Percentiles rank a stretch among this genome's conserved stretches.
These are phyloP conservation scores for Bradypodion pumilum DNA, from an alignment of 2,797 vertebrate species.

Conservation along the genomic window DNA sequence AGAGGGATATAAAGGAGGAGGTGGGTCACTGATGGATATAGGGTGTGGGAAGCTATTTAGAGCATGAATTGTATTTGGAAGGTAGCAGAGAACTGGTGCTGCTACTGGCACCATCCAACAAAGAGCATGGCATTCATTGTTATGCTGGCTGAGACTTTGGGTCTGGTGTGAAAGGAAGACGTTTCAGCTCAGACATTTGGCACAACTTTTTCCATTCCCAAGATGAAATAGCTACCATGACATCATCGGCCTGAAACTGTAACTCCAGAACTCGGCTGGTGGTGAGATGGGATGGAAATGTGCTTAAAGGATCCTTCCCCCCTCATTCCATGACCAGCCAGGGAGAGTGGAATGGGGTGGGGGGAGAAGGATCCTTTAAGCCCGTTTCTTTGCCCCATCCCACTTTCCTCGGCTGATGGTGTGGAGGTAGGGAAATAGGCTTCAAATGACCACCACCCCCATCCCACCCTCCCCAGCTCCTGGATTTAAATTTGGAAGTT, in stretches of 20 bases:
- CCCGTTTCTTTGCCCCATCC: too few species aligned
- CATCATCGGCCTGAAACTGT: conserved; percentile 60
- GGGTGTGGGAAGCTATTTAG: conserved; percentile 10
- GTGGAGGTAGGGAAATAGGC: too few species aligned
- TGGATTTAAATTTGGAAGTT: too few species aligned
- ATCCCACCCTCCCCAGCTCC: too few species aligned
- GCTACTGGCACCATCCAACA: conserved; percentile 60
- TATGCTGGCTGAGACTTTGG: conserved; percentile 39
- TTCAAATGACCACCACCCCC: too few species aligned
- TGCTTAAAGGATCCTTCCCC: too few species aligned
- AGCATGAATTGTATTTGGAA: conserved; percentile 4
- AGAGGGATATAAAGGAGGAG: not conserved
- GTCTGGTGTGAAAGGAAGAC: conserved; percentile 56
- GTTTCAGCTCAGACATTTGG: conserved; percentile 32
- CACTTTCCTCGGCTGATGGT: too few species aligned
- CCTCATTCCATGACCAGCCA: too few species aligned
- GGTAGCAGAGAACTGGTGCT: not conserved
- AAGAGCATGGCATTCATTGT: conserved; percentile 48
- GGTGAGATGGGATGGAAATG: too few species aligned
- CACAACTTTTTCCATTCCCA: conserved; percentile 46
- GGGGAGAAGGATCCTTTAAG: too few species aligned
- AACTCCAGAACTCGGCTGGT: conserved; percentile 67
- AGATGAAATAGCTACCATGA: conserved; percentile 65
- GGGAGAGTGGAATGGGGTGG: too few species aligned
- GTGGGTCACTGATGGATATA: not conserved